Conservation (phyloP, 2,888 invertebrate species). For the Thyatira batis region DNA sequence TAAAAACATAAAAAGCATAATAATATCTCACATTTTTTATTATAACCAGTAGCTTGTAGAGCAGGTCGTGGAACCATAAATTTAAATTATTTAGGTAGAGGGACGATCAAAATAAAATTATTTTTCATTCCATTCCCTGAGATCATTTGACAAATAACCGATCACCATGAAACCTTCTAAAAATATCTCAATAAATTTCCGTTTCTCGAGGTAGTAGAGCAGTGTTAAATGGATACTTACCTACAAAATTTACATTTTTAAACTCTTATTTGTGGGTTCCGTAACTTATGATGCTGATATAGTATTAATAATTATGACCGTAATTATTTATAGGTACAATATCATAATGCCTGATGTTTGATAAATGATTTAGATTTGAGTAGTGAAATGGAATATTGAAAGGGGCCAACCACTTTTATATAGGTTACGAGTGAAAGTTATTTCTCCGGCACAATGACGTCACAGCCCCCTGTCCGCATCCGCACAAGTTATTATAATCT, state of each 20-base stretch:
- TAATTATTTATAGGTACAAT: too few relatives aligned
- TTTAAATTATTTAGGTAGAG: neutral
- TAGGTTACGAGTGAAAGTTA: constrained; percentile 19
- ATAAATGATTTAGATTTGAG: neutral
- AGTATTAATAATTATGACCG: neutral
- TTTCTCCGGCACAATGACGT: constrained; percentile 30
- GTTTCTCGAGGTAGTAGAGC: neutral
- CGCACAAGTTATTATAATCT: constrained; percentile 50
- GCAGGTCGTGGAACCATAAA: too few relatives aligned
- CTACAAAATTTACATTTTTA: too few relatives aligned
- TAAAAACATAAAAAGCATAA: too few relatives aligned
- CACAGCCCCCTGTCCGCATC: constrained; percentile 15
- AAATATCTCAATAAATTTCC: neutral
- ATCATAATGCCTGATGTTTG: too few relatives aligned
- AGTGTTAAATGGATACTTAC: too few relatives aligned
- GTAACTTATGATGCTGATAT: too few relatives aligned
- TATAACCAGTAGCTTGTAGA: too few relatives aligned
- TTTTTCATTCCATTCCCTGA: neutral
- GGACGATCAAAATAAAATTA: neutral
- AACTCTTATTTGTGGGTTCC: too few relatives aligned
- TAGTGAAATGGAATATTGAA: neutral
- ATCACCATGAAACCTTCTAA: neutral
- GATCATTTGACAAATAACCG: neutral
- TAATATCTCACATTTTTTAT: too few relatives aligned
- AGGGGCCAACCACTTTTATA: constrained; percentile 11